These are phyloP conservation scores for Tetropium fuscum DNA, from an alignment of 2,888 invertebrate genomes.

Conservation along the genomic window DNA sequence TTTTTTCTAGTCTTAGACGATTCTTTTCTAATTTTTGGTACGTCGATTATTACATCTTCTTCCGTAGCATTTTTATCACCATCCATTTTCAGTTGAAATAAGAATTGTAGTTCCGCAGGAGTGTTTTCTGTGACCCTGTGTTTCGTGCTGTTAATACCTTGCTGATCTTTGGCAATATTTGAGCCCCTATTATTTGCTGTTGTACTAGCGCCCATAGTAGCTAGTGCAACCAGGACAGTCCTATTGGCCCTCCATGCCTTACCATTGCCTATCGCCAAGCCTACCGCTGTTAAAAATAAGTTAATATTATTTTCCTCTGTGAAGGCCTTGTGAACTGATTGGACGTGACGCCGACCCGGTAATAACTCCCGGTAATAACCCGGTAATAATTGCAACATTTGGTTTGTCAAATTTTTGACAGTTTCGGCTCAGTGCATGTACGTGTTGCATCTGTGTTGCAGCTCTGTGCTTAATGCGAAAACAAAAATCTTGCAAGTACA, in stretches of 20 bases:
- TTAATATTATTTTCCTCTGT: not conserved
- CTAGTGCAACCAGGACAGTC: not conserved
- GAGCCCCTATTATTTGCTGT: slow-evolving; percentile 41
- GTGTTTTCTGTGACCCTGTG: slow-evolving; percentile 25
- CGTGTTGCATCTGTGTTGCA: not conserved
- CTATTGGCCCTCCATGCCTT: too few species aligned
- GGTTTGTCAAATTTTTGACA: not conserved
- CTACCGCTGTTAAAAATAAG: not conserved
- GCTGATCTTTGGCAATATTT: slow-evolving; percentile 32
- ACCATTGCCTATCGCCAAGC: too few species aligned
- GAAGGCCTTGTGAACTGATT: not conserved
- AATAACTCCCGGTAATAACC: not conserved
- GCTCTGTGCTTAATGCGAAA: not conserved
- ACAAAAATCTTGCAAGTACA: too few species aligned
- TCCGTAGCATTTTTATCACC: not conserved
- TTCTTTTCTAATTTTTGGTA: not conserved
- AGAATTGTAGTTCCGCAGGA: slow-evolving; percentile 22
- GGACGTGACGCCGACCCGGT: not conserved
- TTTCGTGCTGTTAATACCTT: slow-evolving; percentile 40
- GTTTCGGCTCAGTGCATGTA: not conserved
- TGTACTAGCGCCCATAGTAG: slow-evolving; percentile 18
- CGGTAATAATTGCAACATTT: not conserved
- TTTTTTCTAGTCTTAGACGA: not conserved
- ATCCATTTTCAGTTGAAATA: slow-evolving; percentile 9
- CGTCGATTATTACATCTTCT: not conserved